phyloP scores from a whole-genome alignment of 2,888 invertebrate species.

The Theodoxus fluviatilis region DNA sequence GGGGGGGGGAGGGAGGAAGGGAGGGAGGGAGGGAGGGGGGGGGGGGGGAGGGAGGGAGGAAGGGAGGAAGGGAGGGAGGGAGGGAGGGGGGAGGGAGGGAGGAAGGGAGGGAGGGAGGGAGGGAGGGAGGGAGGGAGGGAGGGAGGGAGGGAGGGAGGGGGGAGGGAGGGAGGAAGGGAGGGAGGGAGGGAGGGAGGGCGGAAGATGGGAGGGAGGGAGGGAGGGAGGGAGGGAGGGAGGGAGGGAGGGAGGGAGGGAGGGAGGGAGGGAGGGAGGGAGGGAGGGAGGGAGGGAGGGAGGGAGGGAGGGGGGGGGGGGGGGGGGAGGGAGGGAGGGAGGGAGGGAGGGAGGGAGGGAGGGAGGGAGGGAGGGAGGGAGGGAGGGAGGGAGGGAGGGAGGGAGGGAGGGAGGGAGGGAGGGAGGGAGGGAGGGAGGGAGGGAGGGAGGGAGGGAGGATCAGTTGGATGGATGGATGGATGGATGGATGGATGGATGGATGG shows the following conservation, averaged over 20 bases:
- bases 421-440: neutral
- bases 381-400: neutral
- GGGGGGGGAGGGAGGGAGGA: conserved; percentile 39
- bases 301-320: neutral
- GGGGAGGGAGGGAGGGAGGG: neutral
- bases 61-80: conserved; percentile 35
- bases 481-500: neutral
- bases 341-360: neutral
- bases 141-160: conserved; percentile 34
- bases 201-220: neutral
- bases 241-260: conserved; percentile 43
- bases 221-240: conserved; percentile 2
- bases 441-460: neutral
- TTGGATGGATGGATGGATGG: neutral
- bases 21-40: conserved; percentile 43
- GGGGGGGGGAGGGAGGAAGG: neutral
- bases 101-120: conserved; percentile 27
- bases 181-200: neutral
- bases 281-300: conserved; percentile 19
- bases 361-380: neutral
- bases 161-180: conserved; percentile 48
- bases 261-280: conserved; percentile 27
- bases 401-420: neutral
- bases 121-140: conserved; percentile 54
- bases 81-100: conserved; percentile 36